Base-by-base conservation (phyloP, 2,888 invertebrate species). In the Flabesymbios commensalis region DNA sequence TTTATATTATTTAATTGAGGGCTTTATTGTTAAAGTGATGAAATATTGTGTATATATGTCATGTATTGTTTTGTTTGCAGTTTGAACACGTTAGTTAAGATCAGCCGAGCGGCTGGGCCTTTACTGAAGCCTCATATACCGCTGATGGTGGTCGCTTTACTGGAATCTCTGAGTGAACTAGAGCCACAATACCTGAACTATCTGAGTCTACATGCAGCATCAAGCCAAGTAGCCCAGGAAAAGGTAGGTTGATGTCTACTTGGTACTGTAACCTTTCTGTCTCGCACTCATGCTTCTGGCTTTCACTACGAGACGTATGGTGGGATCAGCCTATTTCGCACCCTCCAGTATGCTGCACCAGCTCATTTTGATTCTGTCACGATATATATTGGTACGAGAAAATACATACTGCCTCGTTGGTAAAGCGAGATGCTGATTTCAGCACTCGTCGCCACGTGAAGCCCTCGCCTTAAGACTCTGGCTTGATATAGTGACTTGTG, bases 51-150 rank as follows among this genome's bases (percentile, higher is more conserved):
- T n/a, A n/a, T n/a, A n/a, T n/a, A n/a, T n/a, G n/a, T n/a, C n/a
- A n/a, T n/a, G n/a, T n/a, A n/a, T n/a, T n/a, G n/a, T n/a, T n/a
- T n/a, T n/a, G n/a, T n/a, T 31, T 22, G 49, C 70, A 92, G 93
- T 76, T 85, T 96, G 73, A 89, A 89, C 80, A 92, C 93, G 2
- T 88, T 95, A 43, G 90, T 94, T 0, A 91, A 93, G 78, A 86
- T 95, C 75, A 92, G 94, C 52, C 88, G 89, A 17, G 88, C 90
- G 2, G 93, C 93, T 3, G 83, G 93, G 0, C 86, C 86, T 2
- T 86, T 90, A 57, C 85, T 94, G 17, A 90, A 90, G 65, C 92
- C 93, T 0, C 93, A 93, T 83, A 85, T 95, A 54, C 86, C 90
- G 0, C 87, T 88, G 52, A 84, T 96, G 56, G 90, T 94, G 66